A percentile compares a stretch with the other conserved stretches of the same genome.
These are phyloP conservation scores for Anseranas semipalmata DNA, from an alignment of 2,113 vertebrate species.

Conservation along the genomic window DNA sequence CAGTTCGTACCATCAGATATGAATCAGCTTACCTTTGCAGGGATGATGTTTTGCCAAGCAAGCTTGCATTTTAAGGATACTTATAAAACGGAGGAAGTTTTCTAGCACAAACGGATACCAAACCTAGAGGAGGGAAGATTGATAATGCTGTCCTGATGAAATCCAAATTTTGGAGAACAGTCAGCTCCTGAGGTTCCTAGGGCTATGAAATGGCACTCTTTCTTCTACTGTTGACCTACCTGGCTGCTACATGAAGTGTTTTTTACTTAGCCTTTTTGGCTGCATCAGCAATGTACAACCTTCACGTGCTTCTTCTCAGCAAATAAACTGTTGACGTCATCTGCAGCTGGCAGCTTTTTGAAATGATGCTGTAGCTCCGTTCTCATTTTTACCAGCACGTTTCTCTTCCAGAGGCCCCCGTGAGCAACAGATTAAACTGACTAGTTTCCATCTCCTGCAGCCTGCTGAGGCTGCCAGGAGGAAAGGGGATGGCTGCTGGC, in stretches of 20 bases:
- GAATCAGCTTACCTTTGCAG: neutral
- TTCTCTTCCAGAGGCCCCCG: constrained; percentile 8
- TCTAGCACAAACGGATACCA: neutral
- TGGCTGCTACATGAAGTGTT: neutral
- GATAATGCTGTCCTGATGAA: neutral
- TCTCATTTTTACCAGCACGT: neutral
- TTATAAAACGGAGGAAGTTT: neutral
- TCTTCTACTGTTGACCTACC: neutral
- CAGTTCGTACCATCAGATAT: neutral
- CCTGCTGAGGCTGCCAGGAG: neutral
- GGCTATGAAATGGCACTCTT: neutral
- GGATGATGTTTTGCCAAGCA: neutral
- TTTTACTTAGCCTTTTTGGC: neutral
- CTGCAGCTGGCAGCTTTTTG: constrained; percentile 5
- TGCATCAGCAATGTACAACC: neutral
- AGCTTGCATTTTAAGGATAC: neutral
- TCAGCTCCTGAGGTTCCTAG: neutral
- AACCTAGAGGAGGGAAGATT: neutral
- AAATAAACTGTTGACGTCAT: neutral
- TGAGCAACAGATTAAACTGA: neutral
- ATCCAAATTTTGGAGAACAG: neutral
- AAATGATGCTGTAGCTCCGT: neutral
- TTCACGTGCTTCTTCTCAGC: neutral
- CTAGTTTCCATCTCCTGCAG: neutral
- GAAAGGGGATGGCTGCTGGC: neutral